A percentile compares a stretch with the other conserved stretches of the same genome.
These are phyloP conservation scores for Rhabditoides inermis DNA, from an alignment of 2,888 invertebrate species.

Conservation along the genomic window DNA sequence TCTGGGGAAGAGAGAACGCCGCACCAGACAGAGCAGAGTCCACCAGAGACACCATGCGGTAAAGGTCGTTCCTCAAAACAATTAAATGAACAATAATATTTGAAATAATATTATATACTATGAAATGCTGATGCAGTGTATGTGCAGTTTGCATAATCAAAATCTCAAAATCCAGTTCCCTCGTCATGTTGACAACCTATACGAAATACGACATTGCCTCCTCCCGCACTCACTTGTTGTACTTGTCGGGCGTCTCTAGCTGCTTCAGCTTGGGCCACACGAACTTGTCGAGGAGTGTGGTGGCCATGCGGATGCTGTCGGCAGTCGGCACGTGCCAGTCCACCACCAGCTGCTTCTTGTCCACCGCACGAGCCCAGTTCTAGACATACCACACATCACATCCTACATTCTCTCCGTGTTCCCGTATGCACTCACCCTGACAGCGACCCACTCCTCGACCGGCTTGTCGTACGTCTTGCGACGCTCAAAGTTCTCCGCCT, in stretches of 20 bases:
- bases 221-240: too few species aligned
- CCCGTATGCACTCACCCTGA: slow-evolving; percentile 61
- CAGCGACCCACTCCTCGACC: slow-evolving; percentile 66
- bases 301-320: slow-evolving; percentile 65
- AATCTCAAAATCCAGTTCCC: too few species aligned
- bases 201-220: too few species aligned
- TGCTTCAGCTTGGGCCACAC: slow-evolving; percentile 63
- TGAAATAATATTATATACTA: too few species aligned
- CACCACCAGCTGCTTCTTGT: slow-evolving; percentile 64
- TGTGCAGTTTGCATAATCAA: too few species aligned
- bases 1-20: slow-evolving; percentile 7
- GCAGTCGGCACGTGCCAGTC: slow-evolving; percentile 71
- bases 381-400: slow-evolving; percentile 61
- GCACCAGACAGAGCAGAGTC: slow-evolving; percentile 1
- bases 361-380: slow-evolving; percentile 73
- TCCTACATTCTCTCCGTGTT: slow-evolving; percentile 65
- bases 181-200: too few species aligned
- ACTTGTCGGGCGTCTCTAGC: slow-evolving; percentile 59
- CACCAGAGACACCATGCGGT: slow-evolving; percentile 1
- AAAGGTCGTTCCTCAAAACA: slow-evolving; percentile 1
- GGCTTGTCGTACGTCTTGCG: slow-evolving; percentile 64
- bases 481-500: too few species aligned
- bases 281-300: slow-evolving; percentile 59
- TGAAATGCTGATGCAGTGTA: too few species aligned
- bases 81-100: background rate